phyloP scores from a whole-genome alignment of 1,140 invertebrate species.

The Drosophila punjabiensis region DNA sequence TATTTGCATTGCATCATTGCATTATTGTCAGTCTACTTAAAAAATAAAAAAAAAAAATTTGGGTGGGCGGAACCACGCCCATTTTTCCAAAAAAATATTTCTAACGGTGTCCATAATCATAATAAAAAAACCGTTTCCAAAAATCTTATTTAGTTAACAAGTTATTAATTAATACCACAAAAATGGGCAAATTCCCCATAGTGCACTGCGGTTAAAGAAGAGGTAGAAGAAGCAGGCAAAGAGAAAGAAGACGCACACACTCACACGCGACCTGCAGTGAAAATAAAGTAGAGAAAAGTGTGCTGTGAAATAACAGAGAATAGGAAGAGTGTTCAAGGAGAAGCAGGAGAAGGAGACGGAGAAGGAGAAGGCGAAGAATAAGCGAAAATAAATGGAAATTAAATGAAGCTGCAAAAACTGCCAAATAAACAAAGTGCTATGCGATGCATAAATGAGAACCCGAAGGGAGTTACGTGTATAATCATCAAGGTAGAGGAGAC shows the following conservation, averaged over 20 bases:
- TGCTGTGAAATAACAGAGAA: conserved; percentile 62
- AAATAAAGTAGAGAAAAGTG: conserved; percentile 79
- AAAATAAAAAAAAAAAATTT: no score
- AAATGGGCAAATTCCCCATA: no score
- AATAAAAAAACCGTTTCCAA: no score
- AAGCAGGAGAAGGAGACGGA: background rate
- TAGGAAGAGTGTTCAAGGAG: conserved; percentile 10
- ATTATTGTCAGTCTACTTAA: no score
- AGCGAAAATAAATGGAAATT: conserved; percentile 59
- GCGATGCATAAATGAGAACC: conserved; percentile 72
- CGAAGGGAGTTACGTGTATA: conserved; percentile 67
- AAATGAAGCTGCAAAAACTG: conserved; percentile 73
- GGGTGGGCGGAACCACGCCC: no score
- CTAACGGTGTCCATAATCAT: no score
- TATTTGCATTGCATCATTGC: no score
- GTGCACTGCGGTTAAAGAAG: no score
- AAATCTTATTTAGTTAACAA: no score
- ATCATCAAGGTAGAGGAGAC: conserved; percentile 54
- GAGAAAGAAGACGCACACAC: conserved; percentile 66
- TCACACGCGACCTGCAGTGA: conserved; percentile 61
- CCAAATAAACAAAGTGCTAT: conserved; percentile 63
- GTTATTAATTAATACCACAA: no score
- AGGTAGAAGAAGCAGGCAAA: conserved; percentile 66
- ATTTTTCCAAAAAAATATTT: no score
- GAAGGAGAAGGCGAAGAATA: conserved; percentile 15